Evolutionary conservation across 2,113 vertebrate species (phyloP), one percentile per base, ranked within the genome.

Genomic region (Chunga burmeisteri): DNA sequence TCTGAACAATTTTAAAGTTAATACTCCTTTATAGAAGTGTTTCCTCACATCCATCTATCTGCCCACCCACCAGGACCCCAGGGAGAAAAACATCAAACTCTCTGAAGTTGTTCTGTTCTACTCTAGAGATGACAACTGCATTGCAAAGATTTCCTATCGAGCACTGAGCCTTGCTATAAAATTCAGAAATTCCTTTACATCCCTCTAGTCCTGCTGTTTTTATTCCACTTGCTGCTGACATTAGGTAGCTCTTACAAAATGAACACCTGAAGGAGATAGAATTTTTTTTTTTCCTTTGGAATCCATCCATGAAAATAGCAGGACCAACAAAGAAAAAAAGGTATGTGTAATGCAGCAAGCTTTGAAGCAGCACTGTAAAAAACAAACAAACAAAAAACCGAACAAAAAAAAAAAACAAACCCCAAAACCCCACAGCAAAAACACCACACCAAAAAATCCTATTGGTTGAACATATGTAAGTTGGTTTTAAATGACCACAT

Each of bases 171-270:
- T 81, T 46, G 50, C 53, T 46, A 32, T 62, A 52, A 93, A 93
- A 88, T 88, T 84, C 56, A 88, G 86, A 79, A 91, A 92, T 80
- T 72, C 56, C 47, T 96, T 94, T 70, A 49, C 25, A 77, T 47
- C 59, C 25, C 49, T 62, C 46, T 72, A 70, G 36, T 78, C 81
- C 86, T 88, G 75, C 81, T 93, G 81, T 2, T 72, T 95, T 91
- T 82, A 72, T 91, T 82, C 84, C 36, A 38, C 49, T 88, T 73
- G 23, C 88, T 80, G 78, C 61, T 89, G 92, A 46, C 55, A 29
- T 61, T 11, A 56, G 36, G n/a, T 73, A 15, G 4, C 22, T 88
- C 84, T 79, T 79, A 59, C 30, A 87, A 93, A 85, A 70, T 55
- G 36, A 68, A 18, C 67, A 67, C 29, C 4, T 59, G 44, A 91